Evolutionary conservation across 2,113 vertebrate species (phyloP).

Genomic region (Fregetta grallaria): DNA sequence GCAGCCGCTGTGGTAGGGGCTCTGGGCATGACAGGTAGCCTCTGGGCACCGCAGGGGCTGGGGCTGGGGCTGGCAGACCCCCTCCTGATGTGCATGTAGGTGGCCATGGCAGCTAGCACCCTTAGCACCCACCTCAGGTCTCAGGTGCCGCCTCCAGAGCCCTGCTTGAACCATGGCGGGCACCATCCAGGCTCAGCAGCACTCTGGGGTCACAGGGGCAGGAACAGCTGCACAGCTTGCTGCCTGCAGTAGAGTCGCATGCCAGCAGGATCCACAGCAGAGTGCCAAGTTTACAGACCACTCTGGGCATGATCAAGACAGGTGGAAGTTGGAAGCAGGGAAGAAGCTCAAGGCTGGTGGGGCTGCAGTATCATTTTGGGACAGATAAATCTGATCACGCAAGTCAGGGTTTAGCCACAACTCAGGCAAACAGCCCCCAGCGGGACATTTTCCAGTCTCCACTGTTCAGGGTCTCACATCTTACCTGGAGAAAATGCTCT

Average conservation of each 20-base stretch:
- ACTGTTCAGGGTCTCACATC: background rate
- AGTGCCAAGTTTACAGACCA: background rate
- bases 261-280: background rate
- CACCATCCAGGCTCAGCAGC: background rate
- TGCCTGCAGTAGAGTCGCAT: background rate
- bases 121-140: background rate
- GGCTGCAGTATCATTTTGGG: background rate
- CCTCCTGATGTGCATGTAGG: background rate
- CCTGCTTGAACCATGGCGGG: rapidly evolving
- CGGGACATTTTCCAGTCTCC: background rate
- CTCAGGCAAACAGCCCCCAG: background rate
- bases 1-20: background rate
- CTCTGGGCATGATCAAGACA: background rate
- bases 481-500: background rate
- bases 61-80: background rate
- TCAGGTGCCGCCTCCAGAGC: background rate
- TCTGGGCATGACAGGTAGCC: background rate
- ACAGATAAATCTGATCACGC: background rate
- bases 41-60: background rate
- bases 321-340: background rate
- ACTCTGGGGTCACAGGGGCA: background rate
- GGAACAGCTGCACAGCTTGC: background rate
- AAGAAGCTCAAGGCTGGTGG: background rate
- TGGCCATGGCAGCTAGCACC: background rate
- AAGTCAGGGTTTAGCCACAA: background rate